Evolutionary conservation across 1,140 invertebrate genomes (phyloP), one percentile per base, ranked within the genome.

Genomic region (Mactra quadrangularis): DNA sequence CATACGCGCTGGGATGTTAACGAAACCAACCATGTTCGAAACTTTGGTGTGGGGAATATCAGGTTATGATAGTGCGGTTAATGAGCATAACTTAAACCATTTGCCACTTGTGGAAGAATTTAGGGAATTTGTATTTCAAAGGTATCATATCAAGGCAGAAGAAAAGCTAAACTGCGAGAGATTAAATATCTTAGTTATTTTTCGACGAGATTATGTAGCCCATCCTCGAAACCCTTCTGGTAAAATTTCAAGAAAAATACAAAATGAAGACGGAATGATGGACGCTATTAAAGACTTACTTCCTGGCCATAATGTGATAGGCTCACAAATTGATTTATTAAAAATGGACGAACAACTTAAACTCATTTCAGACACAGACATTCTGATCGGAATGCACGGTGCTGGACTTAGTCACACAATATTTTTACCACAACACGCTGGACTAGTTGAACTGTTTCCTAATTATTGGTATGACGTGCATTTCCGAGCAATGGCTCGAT

Each of bases 361-460:
- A 29, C 3, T 66, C 15, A 71, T 89, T 13, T n/a, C 75, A 50
- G 97, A 98, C 87, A 95, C 97, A 0, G 97, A 99, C 93, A 95
- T 99, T 82, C 95, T 99, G 81, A 97, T 99, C 90, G 98, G 98
- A 29, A 98, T 99, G 93, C 98, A 99, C 92, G 98, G 98, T 29
- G 97, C 98, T 83, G 98, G 98, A 0, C 91, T 99, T 15, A 98
- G 98, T 0, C 98, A 99, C 94, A 92, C 97, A 38, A 93, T 99
- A 74, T 99, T 99, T 93, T 93, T 99, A 86, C 98, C 98, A 0
- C 96, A 98, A 92, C 99, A 98, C 97, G 97, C 96, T 47, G 96
- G 95, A 50, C 94, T 98, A 33, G 98, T 99, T 94, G 98, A 99
- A 95, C 91, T 99, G 95, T 97, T 94, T 33, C 88, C 87, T 0